Evolutionary conservation across 2,113 vertebrate species (phyloP), one percentile per base, ranked within the genome.

Genomic region (Eleginops maclovinus): DNA sequence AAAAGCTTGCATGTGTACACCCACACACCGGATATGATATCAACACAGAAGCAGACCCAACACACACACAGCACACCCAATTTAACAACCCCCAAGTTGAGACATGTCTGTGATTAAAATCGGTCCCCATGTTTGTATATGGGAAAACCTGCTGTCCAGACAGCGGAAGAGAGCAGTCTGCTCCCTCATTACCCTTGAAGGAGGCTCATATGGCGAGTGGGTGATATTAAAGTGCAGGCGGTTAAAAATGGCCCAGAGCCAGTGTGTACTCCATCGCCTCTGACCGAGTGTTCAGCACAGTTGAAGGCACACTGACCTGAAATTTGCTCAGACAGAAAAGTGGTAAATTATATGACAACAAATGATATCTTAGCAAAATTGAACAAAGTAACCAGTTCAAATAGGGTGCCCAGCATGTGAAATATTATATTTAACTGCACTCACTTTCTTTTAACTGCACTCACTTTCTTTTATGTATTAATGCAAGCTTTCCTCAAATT

Each of bases 101-200:
- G 54, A 72, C 65, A 70, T 2, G 82, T 85, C 84, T 89, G 87
- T 77, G 88, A 91, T 93, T 89, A 86, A 88, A 87, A 89, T 88
- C 79, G 68, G 11, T 65, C 72, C 72, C 16, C 36, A 55, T 76
- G 68, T 82, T 75, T 65, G 49, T 59, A 15, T 73, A 70, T 75
- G 65, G 56, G 74, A 85, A 92, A 91, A 91, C 15, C 89, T 82
- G 89, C 79, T 82, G 89, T 72, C 91, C 93, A 91, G 86, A 90
- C 90, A 78, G 87, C 31, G 77, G 77, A 91, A 89, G 86, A 66
- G 77, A 88, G 74, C 83, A 75, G 84, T 89, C 72, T 81, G 68
- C 82, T 77, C 76, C 81, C 83, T 83, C 73, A 68, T 91, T 88
- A 86, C 76, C 73, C 77, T 75, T 79, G 46, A 86, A 86, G 70